Conservation (phyloP, 2,113 vertebrate species). For the Choloepus hoffmanni region DNA sequence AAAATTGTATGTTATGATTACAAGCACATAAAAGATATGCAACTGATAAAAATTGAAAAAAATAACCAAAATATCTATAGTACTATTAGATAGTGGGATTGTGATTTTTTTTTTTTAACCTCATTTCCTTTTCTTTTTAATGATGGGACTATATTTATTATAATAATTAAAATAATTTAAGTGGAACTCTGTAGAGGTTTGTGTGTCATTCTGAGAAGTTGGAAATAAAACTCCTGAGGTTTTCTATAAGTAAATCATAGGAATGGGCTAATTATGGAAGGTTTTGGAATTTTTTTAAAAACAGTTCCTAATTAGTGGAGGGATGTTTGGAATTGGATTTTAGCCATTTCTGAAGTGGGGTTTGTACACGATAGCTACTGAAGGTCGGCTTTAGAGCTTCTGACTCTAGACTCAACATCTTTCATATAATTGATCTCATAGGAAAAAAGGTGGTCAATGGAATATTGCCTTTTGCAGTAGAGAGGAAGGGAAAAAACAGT, state of each 20-base stretch:
- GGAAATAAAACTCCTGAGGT: slow-evolving; percentile 21
- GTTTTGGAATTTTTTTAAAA: neutral
- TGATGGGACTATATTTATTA: neutral
- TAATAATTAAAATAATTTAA: slow-evolving; percentile 12
- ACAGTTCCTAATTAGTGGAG: slow-evolving; percentile 14
- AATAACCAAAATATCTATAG: neutral
- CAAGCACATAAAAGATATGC: neutral
- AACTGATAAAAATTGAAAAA: neutral
- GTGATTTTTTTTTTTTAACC: neutral
- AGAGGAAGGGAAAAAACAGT: neutral
- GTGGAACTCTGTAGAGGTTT: neutral
- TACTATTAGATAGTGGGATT: neutral
- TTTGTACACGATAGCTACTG: neutral
- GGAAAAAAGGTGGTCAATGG: neutral
- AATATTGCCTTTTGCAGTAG: neutral
- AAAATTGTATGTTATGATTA: neutral
- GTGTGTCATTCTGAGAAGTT: slow-evolving; percentile 28
- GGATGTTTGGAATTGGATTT: neutral
- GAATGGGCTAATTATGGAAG: neutral
- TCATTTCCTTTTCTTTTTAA: neutral
- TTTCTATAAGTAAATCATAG: neutral
- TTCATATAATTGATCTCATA: neutral
- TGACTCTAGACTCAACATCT: neutral
- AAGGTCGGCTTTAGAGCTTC: neutral
- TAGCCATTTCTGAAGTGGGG: neutral